phyloP scores from a whole-genome alignment of 2,888 invertebrate genomes.

The Eutolmus rufibarbis region DNA sequence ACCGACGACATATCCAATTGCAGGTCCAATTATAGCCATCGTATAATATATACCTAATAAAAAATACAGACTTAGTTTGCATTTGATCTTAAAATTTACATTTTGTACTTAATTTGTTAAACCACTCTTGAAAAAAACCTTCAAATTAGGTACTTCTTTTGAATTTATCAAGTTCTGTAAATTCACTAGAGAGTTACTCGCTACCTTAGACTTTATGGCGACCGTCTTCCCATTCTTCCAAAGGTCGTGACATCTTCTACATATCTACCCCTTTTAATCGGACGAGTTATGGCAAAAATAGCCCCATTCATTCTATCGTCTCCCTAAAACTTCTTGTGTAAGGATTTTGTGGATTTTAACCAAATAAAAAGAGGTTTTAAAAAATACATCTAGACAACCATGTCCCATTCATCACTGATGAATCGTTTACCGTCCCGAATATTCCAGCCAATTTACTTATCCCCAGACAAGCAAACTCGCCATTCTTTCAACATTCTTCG shows the following conservation, averaged over 20 bases:
- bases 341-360: background rate
- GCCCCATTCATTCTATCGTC: background rate
- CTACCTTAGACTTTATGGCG: background rate
- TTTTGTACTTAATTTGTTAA: too few species aligned
- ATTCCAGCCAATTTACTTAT: background rate
- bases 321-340: background rate
- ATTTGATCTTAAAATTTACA: too few species aligned
- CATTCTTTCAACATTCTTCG: background rate
- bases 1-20: conserved; percentile 84
- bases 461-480: background rate
- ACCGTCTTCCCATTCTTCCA: background rate
- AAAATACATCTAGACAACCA: background rate
- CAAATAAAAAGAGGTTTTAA: background rate
- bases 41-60: conserved; percentile 79
- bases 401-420: background rate
- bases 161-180: background rate
- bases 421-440: background rate
- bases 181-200: background rate
- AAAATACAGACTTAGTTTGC: background rate
- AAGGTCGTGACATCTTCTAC: background rate
- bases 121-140: too few species aligned
- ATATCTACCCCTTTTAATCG: background rate
- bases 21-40: conserved; percentile 83
- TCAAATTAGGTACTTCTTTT: too few species aligned
- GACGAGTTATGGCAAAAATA: background rate